A percentile compares a stretch with the other conserved stretches of the same genome.
phyloP scores from a whole-genome alignment of 2,888 invertebrate genomes.

The Steinernema carpocapsae region DNA sequence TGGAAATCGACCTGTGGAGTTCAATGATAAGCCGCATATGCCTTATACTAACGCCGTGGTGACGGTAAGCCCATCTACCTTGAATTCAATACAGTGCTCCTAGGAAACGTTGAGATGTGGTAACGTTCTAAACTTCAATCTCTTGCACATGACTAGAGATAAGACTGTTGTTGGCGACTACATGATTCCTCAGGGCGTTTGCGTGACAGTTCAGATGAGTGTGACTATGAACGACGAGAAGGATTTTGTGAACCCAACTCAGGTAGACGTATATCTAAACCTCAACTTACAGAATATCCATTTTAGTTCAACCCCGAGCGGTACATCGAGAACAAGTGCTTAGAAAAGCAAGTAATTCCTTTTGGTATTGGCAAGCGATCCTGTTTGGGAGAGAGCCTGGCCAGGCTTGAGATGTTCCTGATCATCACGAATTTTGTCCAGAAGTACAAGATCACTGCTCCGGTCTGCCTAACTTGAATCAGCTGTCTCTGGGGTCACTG shows the following conservation, averaged over 20 bases:
- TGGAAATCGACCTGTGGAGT: slow-evolving; percentile 10
- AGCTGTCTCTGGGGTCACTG: not conserved
- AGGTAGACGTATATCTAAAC: not conserved
- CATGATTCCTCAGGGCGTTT: not conserved
- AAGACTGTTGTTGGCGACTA: slow-evolving; percentile 11
- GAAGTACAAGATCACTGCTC: not conserved
- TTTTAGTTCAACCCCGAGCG: slow-evolving; percentile 28
- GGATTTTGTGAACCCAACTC: not conserved
- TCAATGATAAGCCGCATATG: not conserved
- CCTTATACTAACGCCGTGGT: slow-evolving; percentile 7
- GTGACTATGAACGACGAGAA: slow-evolving; percentile 12
- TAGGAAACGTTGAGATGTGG: not conserved
- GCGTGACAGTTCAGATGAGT: not conserved
- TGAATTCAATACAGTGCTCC: not conserved
- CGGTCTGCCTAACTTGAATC: not conserved
- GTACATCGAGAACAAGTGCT: not conserved
- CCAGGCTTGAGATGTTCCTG: not conserved
- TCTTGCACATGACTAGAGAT: not conserved
- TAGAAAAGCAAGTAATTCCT: slow-evolving; percentile 20
- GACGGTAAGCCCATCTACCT: not conserved
- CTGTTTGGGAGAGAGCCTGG: slow-evolving; percentile 20
- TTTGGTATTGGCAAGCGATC: slow-evolving; percentile 13
- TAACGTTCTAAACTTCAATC: not conserved
- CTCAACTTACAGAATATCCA: too few relatives aligned
- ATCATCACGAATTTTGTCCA: not conserved